Evolutionary conservation across 2,113 vertebrate genomes (phyloP).

Genomic region (Chloropsis hardwickii): DNA sequence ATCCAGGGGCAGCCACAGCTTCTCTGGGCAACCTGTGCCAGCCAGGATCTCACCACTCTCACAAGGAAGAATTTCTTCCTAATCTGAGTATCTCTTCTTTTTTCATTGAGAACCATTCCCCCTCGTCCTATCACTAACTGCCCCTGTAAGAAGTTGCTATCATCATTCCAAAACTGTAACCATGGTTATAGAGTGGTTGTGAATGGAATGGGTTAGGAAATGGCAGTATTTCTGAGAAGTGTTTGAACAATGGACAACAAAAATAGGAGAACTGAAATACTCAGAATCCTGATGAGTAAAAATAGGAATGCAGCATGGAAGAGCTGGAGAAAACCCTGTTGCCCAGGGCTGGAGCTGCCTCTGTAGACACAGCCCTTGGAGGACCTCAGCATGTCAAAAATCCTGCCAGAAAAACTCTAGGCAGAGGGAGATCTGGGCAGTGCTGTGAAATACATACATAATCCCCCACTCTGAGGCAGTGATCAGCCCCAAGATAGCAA

Average conservation of each 20-base stretch:
- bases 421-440: neutral
- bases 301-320: neutral
- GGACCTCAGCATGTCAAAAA: neutral
- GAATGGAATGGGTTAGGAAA: neutral
- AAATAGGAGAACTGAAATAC: neutral
- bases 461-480: neutral
- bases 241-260: neutral
- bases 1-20: neutral
- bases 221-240: neutral
- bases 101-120: neutral
- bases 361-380: neutral
- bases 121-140: neutral
- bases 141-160: neutral
- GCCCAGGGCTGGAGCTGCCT: neutral
- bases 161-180: neutral
- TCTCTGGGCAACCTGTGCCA: neutral
- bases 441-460: neutral
- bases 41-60: neutral
- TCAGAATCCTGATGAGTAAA: neutral
- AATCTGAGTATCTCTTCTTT: neutral
- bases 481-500: neutral
- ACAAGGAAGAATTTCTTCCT: neutral
- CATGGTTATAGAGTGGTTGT: neutral
- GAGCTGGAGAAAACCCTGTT: neutral
- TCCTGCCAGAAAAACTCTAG: neutral